phyloP scores from a whole-genome alignment of 92 coral and sea anemone species.

The Parazoanthus swiftii region DNA sequence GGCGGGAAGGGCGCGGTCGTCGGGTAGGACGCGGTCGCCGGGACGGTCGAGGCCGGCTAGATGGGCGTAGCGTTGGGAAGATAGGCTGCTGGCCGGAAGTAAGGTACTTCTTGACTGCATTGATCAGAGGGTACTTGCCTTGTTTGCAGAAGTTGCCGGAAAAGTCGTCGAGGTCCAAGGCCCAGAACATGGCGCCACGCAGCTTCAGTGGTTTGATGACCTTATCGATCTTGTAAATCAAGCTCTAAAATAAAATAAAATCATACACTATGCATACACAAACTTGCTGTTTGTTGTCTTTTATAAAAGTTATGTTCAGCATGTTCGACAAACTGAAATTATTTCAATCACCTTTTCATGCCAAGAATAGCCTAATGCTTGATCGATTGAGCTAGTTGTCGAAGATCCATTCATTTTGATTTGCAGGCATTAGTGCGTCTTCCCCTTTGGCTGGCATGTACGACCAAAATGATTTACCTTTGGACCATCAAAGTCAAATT shows the following conservation, averaged over 20 bases:
- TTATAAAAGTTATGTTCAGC: neutral
- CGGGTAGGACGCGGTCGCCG: neutral
- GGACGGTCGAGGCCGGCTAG: slow-evolving; percentile 29
- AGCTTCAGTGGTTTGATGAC: slow-evolving; percentile 70
- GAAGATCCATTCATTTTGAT: neutral
- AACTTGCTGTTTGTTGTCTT: neutral
- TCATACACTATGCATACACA: no score
- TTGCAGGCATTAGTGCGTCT: neutral
- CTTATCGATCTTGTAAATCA: slow-evolving; percentile 70
- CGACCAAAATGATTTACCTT: neutral
- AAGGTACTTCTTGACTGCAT: slow-evolving; percentile 69
- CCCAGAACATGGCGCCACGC: slow-evolving; percentile 92
- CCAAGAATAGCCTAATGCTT: no score
- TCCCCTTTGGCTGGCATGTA: neutral
- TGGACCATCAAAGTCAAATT: no score
- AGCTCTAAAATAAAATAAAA: slow-evolving; percentile 33
- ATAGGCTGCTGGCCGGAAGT: slow-evolving; percentile 67
- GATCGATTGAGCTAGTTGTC: neutral
- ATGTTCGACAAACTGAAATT: no score
- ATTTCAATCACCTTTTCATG: neutral
- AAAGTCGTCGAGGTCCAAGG: slow-evolving; percentile 84
- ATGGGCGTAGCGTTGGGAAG: slow-evolving; percentile 38
- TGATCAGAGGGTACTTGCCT: slow-evolving; percentile 84
- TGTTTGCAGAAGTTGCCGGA: slow-evolving; percentile 68
- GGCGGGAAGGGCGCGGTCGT: neutral